Evolutionary conservation across 2,888 invertebrate genomes (phyloP).

Genomic region (Drosophila prostipennis): DNA sequence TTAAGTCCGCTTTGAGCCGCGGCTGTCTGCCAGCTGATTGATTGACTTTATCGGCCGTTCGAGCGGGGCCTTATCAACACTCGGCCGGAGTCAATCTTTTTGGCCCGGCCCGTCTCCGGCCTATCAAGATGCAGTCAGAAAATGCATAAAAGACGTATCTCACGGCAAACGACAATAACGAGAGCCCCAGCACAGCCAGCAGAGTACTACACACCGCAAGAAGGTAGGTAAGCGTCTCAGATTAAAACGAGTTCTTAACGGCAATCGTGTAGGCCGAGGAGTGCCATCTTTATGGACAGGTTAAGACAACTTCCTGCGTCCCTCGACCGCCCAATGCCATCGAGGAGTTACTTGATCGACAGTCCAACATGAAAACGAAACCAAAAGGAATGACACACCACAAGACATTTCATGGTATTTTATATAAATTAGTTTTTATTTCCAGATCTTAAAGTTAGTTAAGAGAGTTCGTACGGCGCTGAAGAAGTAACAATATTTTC

Average conservation of each 20-base stretch:
- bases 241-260: conserved; percentile 51
- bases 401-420: conserved; percentile 33
- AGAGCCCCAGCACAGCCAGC: conserved; percentile 1
- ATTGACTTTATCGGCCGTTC: conserved; percentile 69
- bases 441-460: conserved; percentile 14
- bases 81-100: conserved; percentile 47
- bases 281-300: conserved; percentile 52
- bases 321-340: conserved; percentile 9
- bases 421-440: conserved; percentile 40
- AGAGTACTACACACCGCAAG: conserved; percentile 3
- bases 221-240: conserved; percentile 26
- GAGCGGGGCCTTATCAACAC: conserved; percentile 65
- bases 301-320: conserved; percentile 49
- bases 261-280: conserved; percentile 52
- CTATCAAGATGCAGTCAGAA: conserved; percentile 59
- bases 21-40: conserved; percentile 69
- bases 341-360: conserved; percentile 31
- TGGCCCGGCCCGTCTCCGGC: conserved; percentile 49
- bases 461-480: background rate
- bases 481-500: too few relatives aligned
- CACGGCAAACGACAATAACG: conserved; percentile 33
- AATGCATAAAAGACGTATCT: conserved; percentile 48
- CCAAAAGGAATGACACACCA: conserved; percentile 43
- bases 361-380: conserved; percentile 40
- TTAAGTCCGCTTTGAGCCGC: conserved; percentile 68